Base-by-base conservation (phyloP, 2,888 invertebrate genomes). In the Latrodectus elegans region DNA sequence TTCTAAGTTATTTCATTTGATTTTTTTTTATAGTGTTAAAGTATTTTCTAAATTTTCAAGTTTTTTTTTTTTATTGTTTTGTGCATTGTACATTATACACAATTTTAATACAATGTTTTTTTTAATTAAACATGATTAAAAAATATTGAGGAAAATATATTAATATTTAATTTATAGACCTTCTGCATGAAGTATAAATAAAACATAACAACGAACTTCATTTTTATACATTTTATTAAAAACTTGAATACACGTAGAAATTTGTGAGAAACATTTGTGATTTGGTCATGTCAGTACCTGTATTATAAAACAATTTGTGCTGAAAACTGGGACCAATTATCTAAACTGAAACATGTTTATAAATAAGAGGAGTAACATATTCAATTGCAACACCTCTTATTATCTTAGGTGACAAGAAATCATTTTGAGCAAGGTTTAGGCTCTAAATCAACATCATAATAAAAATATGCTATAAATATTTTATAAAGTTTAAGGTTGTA, bases 401-500 rank as follows among this genome's bases (percentile, higher is more conserved):
- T 87, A 77, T 83, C 77, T n/a, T 78, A n/a, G 82, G 78, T 73
- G 82, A 49, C 81, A 82, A 74, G 87, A 78, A 87, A 82, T 82
- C 70, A 77, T 82, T 82, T 87, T 87, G 87, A 87, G 87, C 87
- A 87, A 87, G 87, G 87, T 87, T 73, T 81, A 85, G 87, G 82
- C 82, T 87, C 82, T 87, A 87, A 87, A 87, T 87, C 85, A 87
- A 89, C 77, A 89, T 83, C 87, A 88, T 89, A 89, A 88, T 89
- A 89, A 89, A 89, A 89, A 89, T 89, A 89, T 87, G 89, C 89
- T 89, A 89, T 89, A 88, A 89, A 89, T 89, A 89, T 89, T 67
- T 84, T 89, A 89, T 88, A 89, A 89, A 89, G 88, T 87, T 88
- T 84, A 87, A 87, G 87, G 87, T 87, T 83, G 87, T 87, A 87